phyloP scores from a whole-genome alignment of 1,140 invertebrate genomes.

The Pectinophora gossypiella region DNA sequence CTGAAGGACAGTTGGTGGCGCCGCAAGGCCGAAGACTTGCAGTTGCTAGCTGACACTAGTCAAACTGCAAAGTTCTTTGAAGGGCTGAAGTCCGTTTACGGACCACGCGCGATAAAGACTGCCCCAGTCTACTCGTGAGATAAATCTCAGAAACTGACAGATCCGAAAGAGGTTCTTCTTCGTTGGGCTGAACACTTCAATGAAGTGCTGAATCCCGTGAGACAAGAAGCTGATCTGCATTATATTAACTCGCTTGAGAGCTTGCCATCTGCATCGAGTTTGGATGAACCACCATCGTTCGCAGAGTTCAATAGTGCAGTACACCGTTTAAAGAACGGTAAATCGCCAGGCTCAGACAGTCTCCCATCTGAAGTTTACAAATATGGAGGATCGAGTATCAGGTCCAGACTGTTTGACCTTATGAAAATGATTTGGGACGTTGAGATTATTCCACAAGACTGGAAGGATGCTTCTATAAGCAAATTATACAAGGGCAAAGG shows the following conservation, averaged over 20 bases:
- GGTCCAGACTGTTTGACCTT: neutral
- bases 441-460: neutral
- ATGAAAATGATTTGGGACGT: neutral
- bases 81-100: slow-evolving; percentile 3
- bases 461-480: slow-evolving; percentile 7
- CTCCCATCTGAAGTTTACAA: slow-evolving; percentile 1
- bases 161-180: neutral
- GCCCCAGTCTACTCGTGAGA: slow-evolving; percentile 2
- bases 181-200: slow-evolving; percentile 10
- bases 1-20: slow-evolving; percentile 3
- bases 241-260: neutral
- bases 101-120: slow-evolving; percentile 1
- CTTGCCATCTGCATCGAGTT: neutral
- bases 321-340: neutral
- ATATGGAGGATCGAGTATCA: neutral
- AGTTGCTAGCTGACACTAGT: neutral
- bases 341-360: neutral
- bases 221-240: neutral
- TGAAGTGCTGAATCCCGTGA: slow-evolving; percentile 4
- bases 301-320: neutral
- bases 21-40: slow-evolving; percentile 1
- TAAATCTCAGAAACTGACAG: neutral
- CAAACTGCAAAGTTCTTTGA: slow-evolving; percentile 6
- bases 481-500: too few species aligned
- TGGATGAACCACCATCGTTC: neutral